Evolutionary conservation across 2,888 invertebrate genomes (phyloP), one percentile per base, ranked within the genome.

Genomic region (Mamestra brassicae): DNA sequence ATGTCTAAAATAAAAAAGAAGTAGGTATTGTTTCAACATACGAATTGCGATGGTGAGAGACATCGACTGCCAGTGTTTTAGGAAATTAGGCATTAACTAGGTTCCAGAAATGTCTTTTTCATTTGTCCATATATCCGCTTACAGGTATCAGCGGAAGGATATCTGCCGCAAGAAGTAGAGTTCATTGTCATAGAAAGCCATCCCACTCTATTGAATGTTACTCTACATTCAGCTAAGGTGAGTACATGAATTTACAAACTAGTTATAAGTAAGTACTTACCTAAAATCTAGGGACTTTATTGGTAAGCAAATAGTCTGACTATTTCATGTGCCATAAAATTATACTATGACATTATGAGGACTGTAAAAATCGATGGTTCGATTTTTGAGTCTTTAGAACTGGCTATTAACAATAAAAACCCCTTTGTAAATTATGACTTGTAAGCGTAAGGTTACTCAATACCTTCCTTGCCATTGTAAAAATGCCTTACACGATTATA

Each of bases 111-210:
- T 11, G 5, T 42, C 5, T 15, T 50, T 13, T 60, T 71, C 64
- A n/a, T 64, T n/a, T 68, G 17, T 68, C 57, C 62, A 36, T 71
- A 34, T 71, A 34, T 63, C 10, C 69, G 10, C 74, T 87, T 69
- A 5, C 90, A 98, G 98, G 98, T 98, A 17, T 98, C 98, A 89
- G 98, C 98, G 50, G 98, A 98, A 89, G 98, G 98, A 58, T 99
- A 97, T 91, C 97, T 98, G 60, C 98, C 99, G 0, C 97, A 98
- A 87, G 98, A 99, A 93, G 97, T 98, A 45, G 98, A 98, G 91
- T 98, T 99, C 91, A 98, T 98, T 94, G 98, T 99, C 11, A 97
- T 98, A 65, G 98, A 98, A 84, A 97, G 98, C 88, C 98, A 98
- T 93, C 98, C 99, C 5, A 98, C 99, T 3, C 95, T 98, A 70